These are phyloP conservation scores for Scopus umbretta DNA, from an alignment of 2,113 vertebrate genomes.

Conservation along the genomic window DNA sequence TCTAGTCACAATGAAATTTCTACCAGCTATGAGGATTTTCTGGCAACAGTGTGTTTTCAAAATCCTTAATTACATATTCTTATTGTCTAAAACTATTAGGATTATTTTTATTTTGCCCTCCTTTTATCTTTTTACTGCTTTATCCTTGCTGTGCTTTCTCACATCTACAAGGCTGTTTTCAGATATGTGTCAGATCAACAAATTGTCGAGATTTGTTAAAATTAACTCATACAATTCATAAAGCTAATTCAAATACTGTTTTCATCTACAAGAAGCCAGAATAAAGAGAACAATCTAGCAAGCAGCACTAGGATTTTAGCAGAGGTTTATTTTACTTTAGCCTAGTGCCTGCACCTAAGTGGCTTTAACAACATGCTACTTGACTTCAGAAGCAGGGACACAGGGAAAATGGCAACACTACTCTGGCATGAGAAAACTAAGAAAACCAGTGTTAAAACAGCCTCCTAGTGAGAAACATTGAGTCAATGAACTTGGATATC, in stretches of 20 bases:
- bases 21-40: not conserved
- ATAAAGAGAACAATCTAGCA: not conserved
- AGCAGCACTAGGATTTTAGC: not conserved
- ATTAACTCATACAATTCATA: not conserved
- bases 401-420: not conserved
- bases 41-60: not conserved
- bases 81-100: not conserved
- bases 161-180: not conserved
- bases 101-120: not conserved
- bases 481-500: not conserved
- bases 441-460: not conserved
- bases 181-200: not conserved
- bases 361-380: not conserved
- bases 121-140: not conserved
- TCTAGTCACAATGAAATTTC: not conserved
- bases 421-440: not conserved
- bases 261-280: not conserved
- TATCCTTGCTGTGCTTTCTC: not conserved
- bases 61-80: not conserved
- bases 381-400: not conserved
- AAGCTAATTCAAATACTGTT: not conserved
- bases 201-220: not conserved
- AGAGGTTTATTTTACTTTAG: not conserved
- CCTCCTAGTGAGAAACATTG: not conserved
- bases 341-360: not conserved